phyloP scores from a whole-genome alignment of 1,140 invertebrate species.

The Spodoptera litura region DNA sequence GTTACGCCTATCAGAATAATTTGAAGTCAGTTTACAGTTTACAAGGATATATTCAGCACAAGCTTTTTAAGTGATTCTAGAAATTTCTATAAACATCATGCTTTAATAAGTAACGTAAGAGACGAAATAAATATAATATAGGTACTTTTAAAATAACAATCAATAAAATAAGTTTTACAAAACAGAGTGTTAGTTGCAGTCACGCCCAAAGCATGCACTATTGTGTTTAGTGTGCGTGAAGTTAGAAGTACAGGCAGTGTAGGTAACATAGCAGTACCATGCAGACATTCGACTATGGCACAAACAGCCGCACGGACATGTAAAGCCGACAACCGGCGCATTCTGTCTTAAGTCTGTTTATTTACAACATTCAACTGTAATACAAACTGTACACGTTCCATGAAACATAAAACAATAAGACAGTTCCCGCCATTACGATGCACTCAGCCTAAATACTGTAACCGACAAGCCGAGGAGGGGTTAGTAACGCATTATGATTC shows the following conservation, averaged over 20 bases:
- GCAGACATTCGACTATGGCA: conserved; percentile 45
- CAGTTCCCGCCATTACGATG: conserved; percentile 65
- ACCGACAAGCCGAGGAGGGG: conserved; percentile 68
- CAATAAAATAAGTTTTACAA: background rate
- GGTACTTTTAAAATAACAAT: too few species aligned
- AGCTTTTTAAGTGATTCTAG: conserved; percentile 12
- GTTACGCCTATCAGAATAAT: conserved; percentile 25
- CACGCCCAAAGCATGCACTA: conserved; percentile 23
- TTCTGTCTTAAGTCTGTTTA: conserved; percentile 67
- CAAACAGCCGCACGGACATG: conserved; percentile 46
- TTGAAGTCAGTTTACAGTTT: background rate
- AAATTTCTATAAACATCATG: background rate
- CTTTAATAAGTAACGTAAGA: background rate
- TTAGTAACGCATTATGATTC: conserved; percentile 72
- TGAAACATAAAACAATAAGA: conserved; percentile 50
- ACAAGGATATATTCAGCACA: background rate
- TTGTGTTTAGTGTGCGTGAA: background rate
- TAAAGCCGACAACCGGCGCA: conserved; percentile 55
- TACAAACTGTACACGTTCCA: conserved; percentile 39
- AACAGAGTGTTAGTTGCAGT: conserved; percentile 8
- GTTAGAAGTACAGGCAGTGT: background rate
- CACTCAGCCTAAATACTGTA: conserved; percentile 74
- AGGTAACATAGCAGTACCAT: conserved; percentile 41
- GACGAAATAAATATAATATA: background rate
- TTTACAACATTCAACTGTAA: conserved; percentile 55